Percentiles rank a stretch among this genome's conserved stretches.
These are phyloP conservation scores for Bombyx mori DNA, from an alignment of 1,140 invertebrate species.

Conservation along the genomic window DNA sequence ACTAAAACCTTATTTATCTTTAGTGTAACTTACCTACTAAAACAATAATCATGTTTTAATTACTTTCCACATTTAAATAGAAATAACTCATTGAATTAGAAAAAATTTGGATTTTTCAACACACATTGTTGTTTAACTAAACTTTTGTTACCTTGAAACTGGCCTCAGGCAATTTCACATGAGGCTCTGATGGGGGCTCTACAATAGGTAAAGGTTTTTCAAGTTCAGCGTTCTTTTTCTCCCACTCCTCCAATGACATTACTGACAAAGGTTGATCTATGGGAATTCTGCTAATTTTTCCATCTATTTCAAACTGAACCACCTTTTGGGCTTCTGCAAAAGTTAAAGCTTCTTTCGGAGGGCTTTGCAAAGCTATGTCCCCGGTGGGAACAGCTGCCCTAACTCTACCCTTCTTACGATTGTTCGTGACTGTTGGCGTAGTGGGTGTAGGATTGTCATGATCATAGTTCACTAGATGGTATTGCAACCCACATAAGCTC, in stretches of 20 bases:
- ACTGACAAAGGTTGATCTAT: slow-evolving; percentile 76
- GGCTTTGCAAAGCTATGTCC: slow-evolving; percentile 65
- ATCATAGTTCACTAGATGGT: slow-evolving; percentile 88
- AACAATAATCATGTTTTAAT: no score
- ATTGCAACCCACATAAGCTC: slow-evolving; percentile 87
- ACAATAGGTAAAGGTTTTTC: slow-evolving; percentile 64
- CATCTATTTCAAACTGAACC: slow-evolving; percentile 88
- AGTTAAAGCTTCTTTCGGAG: slow-evolving; percentile 75
- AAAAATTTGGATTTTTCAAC: neutral
- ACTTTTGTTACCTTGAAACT: slow-evolving; percentile 76
- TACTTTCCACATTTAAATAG: no score
- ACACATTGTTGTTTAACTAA: neutral
- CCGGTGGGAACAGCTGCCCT: slow-evolving; percentile 62
- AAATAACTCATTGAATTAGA: no score
- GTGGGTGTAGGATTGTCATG: slow-evolving; percentile 79
- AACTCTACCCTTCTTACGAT: slow-evolving; percentile 68
- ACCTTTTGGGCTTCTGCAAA: slow-evolving; percentile 86
- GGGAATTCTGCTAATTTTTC: slow-evolving; percentile 74
- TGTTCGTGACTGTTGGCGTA: slow-evolving; percentile 62
- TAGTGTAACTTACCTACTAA: no score
- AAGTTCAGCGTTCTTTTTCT: slow-evolving; percentile 72
- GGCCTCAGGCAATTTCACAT: slow-evolving; percentile 85
- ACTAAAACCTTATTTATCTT: neutral
- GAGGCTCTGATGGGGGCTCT: slow-evolving; percentile 69
- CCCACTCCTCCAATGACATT: slow-evolving; percentile 77